phyloP scores from a whole-genome alignment of 2,797 vertebrate genomes.

The Tokudaia muenninki region DNA sequence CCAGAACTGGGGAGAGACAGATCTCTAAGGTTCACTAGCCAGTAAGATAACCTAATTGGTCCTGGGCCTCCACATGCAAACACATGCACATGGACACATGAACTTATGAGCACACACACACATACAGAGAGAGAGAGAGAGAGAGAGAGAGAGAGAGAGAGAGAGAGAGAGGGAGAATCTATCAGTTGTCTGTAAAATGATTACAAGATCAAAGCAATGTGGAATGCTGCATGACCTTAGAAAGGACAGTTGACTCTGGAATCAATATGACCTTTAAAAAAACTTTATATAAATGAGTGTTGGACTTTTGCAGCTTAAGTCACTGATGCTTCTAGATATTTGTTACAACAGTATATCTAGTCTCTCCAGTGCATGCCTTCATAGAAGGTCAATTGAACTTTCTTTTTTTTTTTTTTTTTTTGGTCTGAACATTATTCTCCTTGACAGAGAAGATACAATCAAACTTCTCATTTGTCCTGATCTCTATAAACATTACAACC shows the following conservation, averaged over 20 bases:
- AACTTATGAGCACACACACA: not conserved
- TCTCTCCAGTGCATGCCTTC: not conserved
- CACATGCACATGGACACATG: not conserved
- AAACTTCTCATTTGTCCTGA: constrained; percentile 12
- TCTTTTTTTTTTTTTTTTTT: not conserved
- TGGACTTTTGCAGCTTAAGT: not conserved
- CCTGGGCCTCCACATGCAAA: not conserved
- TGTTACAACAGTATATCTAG: not conserved
- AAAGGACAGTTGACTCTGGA: not conserved
- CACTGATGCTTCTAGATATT: not conserved
- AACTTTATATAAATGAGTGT: not conserved
- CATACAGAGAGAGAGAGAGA: not conserved
- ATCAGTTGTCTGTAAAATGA: not conserved
- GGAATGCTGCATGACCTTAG: not conserved
- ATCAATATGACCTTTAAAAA: not conserved
- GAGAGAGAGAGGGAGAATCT: not conserved
- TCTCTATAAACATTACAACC: not conserved
- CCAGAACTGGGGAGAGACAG: not conserved
- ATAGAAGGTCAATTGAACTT: not conserved
- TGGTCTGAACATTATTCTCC: not conserved
- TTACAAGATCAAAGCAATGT: not conserved
- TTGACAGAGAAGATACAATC: not conserved
- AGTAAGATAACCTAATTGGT: not conserved
- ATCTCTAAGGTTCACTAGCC: not conserved
- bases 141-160: not conserved